A percentile compares a stretch with the other conserved stretches of the same genome.
phyloP scores from a whole-genome alignment of 2,113 vertebrate species.

The Argyrosomus japonicus region DNA sequence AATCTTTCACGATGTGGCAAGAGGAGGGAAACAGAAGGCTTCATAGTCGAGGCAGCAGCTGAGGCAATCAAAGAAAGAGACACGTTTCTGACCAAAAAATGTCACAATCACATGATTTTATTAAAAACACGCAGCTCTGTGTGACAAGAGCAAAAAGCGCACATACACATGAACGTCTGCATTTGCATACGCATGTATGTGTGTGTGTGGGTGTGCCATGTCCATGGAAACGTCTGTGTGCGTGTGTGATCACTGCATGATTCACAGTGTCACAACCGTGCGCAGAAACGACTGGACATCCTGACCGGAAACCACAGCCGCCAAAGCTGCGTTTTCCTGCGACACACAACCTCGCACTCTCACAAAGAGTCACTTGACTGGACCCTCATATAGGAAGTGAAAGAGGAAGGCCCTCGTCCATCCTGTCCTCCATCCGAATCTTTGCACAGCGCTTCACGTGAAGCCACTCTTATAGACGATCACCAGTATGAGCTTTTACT shows the following conservation, averaged over 20 bases:
- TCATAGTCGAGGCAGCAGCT: slow-evolving; percentile 1
- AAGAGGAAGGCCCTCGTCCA: slow-evolving; percentile 85
- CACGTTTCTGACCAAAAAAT: background rate
- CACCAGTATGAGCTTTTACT: slow-evolving; percentile 39
- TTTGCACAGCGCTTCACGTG: slow-evolving; percentile 76
- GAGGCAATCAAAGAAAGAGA: background rate
- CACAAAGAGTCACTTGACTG: slow-evolving; percentile 85
- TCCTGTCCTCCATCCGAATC: slow-evolving; percentile 77
- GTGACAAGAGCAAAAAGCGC: slow-evolving; percentile 2
- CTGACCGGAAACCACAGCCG: slow-evolving; percentile 83
- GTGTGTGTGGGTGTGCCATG: slow-evolving; percentile 29
- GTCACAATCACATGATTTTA: slow-evolving; percentile 50
- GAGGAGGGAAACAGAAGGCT: background rate
- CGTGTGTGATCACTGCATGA: slow-evolving; percentile 76
- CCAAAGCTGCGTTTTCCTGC: slow-evolving; percentile 78
- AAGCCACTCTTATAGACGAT: slow-evolving; percentile 63
- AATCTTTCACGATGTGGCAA: slow-evolving; percentile 55
- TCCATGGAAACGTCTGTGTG: slow-evolving; percentile 63
- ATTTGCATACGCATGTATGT: slow-evolving; percentile 41
- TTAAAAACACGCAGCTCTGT: background rate
- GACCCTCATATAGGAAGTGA: slow-evolving; percentile 85
- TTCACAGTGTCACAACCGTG: slow-evolving; percentile 82
- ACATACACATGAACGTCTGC: background rate
- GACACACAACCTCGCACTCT: slow-evolving; percentile 76
- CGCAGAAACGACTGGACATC: slow-evolving; percentile 82